A percentile compares a stretch with the other conserved stretches of the same genome.
These are phyloP conservation scores for Psettodes erumei DNA, from an alignment of 2,113 vertebrate species.

Conservation along the genomic window DNA sequence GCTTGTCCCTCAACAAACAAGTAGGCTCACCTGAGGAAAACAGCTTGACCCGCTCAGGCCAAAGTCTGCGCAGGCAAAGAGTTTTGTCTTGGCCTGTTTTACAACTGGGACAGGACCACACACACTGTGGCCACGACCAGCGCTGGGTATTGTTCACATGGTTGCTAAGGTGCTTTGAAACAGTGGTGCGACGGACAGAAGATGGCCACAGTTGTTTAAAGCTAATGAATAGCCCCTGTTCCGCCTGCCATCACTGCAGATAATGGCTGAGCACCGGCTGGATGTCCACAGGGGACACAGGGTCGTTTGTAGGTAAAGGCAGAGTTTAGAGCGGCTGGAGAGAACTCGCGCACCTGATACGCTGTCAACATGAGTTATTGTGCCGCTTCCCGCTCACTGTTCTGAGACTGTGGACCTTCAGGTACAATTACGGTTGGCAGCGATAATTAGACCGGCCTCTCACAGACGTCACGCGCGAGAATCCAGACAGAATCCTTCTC, in stretches of 20 bases:
- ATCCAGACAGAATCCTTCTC: slow-evolving; percentile 53
- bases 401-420: slow-evolving; percentile 50
- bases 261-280: slow-evolving; percentile 40
- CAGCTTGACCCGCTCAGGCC: slow-evolving; percentile 51
- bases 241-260: slow-evolving; percentile 17
- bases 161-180: slow-evolving; percentile 66
- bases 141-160: slow-evolving; percentile 60
- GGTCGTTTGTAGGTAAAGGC: slow-evolving; percentile 30
- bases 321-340: neutral
- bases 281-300: slow-evolving; percentile 36
- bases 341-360: neutral
- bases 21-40: slow-evolving; percentile 48
- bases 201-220: slow-evolving; percentile 59
- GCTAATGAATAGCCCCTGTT: slow-evolving; percentile 54
- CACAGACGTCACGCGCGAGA: slow-evolving; percentile 53
- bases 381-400: slow-evolving; percentile 30
- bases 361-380: slow-evolving; percentile 12
- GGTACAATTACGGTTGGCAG: slow-evolving; percentile 59
- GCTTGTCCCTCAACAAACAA: slow-evolving; percentile 59
- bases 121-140: slow-evolving; percentile 53
- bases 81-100: slow-evolving; percentile 68
- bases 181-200: slow-evolving; percentile 25
- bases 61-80: slow-evolving; percentile 39
- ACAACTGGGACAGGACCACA: slow-evolving; percentile 72
- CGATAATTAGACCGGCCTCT: slow-evolving; percentile 45